phyloP scores from a whole-genome alignment of 1,140 invertebrate species.

The Drosophila azteca region DNA sequence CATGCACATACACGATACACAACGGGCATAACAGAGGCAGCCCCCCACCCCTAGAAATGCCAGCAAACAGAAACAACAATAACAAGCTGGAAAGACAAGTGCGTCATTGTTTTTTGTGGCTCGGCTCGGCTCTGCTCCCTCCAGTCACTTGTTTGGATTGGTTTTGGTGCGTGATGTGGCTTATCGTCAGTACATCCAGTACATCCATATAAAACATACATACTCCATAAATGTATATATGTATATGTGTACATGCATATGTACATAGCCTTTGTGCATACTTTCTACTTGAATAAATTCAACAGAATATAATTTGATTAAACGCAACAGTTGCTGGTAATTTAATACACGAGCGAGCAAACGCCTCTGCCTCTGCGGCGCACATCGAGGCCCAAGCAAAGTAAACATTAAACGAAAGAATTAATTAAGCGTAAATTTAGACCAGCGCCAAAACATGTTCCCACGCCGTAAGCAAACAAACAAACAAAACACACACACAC shows the following conservation, averaged over 20 bases:
- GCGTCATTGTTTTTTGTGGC: constrained; percentile 68
- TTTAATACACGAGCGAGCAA: constrained; percentile 56
- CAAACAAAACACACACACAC: constrained; percentile 32
- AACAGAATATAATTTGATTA: constrained; percentile 66
- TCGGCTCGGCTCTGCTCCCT: constrained; percentile 12
- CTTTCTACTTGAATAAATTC: constrained; percentile 46
- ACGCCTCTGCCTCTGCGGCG: constrained; percentile 10
- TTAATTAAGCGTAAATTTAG: constrained; percentile 79
- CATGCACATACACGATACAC: not conserved
- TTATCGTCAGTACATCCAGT: constrained; percentile 34
- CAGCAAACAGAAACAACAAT: constrained; percentile 25
- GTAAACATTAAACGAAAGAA: constrained; percentile 71
- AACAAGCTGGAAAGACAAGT: constrained; percentile 53
- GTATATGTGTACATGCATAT: constrained; percentile 7
- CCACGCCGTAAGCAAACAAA: constrained; percentile 68
- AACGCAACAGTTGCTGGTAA: constrained; percentile 70
- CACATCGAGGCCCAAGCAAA: constrained; percentile 23
- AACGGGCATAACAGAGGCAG: not conserved
- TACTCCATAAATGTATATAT: constrained; percentile 1
- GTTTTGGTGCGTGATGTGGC: constrained; percentile 29
- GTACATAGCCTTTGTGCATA: constrained; percentile 15
- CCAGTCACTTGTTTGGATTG: constrained; percentile 2
- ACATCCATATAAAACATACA: constrained; percentile 8
- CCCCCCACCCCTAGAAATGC: constrained; percentile 10
- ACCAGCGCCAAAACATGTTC: constrained; percentile 64